Conservation (phyloP, 2,888 invertebrate genomes). For the Pachycephus smyrnensis region DNA sequence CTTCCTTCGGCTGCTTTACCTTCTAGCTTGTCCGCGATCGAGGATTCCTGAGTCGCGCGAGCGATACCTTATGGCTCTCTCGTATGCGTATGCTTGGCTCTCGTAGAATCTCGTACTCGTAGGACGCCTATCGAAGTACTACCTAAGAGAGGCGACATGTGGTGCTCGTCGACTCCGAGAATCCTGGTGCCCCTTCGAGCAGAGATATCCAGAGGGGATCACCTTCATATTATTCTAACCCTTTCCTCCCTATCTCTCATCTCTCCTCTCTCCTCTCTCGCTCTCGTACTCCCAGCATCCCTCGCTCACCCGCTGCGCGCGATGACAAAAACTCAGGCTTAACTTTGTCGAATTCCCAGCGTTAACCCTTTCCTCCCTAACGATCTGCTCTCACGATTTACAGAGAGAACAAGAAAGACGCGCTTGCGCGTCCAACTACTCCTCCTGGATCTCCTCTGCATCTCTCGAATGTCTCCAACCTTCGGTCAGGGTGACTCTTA, state of each 20-base stretch:
- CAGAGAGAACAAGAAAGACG: not conserved
- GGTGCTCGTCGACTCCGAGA: not conserved
- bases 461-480: not conserved
- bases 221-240: not conserved
- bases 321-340: slow-evolving; percentile 24
- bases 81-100: not conserved
- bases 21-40: slow-evolving; percentile 14
- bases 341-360: slow-evolving; percentile 21
- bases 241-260: not conserved
- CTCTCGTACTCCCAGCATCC: not conserved
- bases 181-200: not conserved
- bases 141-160: not conserved
- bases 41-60: slow-evolving; percentile 32
- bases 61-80: slow-evolving; percentile 10
- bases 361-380: slow-evolving; percentile 10
- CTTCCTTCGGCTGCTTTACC: slow-evolving; percentile 15
- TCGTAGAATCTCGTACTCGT: not conserved
- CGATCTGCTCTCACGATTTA: not conserved
- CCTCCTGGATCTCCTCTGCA: not conserved
- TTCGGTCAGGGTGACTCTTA: not conserved
- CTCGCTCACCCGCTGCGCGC: slow-evolving; percentile 18
- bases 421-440: not conserved
- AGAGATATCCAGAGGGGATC: slow-evolving; percentile 5
- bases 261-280: not conserved
- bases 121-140: not conserved